Percentiles rank a stretch among this genome's conserved stretches.
Evolutionary conservation across 1,140 invertebrate species (phyloP).

Genomic region (Samia ricini): DNA sequence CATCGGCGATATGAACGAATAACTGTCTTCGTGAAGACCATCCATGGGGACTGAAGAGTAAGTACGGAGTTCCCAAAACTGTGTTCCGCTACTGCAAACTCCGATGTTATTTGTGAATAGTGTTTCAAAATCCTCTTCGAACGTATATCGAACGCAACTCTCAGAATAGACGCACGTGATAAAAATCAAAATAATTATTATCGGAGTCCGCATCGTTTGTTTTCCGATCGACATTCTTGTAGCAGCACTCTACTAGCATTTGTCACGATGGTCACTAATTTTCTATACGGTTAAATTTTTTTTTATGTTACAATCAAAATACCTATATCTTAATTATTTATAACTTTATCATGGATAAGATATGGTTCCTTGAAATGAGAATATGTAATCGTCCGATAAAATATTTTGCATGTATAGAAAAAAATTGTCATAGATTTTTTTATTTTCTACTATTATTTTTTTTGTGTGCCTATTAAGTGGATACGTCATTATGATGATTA

Average conservation of each 20-base stretch:
- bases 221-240: constrained; percentile 1
- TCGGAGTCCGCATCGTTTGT: background rate
- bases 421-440: constrained; percentile 1
- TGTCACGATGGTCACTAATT: constrained; percentile 12
- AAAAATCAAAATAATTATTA: constrained; percentile 13
- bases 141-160: constrained; percentile 38
- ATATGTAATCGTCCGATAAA: constrained; percentile 8
- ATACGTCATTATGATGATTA: constrained; percentile 1
- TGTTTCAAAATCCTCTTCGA: constrained; percentile 30
- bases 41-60: background rate
- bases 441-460: background rate
- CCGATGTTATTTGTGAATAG: constrained; percentile 10
- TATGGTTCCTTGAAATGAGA: constrained; percentile 15
- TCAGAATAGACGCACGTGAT: constrained; percentile 30
- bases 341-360: constrained; percentile 22
- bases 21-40: constrained; percentile 12
- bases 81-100: background rate
- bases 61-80: background rate
- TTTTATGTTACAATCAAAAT: constrained; percentile 15
- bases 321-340: constrained; percentile 21
- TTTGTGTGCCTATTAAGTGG: no score
- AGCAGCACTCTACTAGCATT: constrained; percentile 10
- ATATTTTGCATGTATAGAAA: constrained; percentile 12
- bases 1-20: constrained; percentile 14
- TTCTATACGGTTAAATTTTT: constrained; percentile 16